phyloP scores from a whole-genome alignment of 2,888 invertebrate species.

The Meandrusa payeni region DNA sequence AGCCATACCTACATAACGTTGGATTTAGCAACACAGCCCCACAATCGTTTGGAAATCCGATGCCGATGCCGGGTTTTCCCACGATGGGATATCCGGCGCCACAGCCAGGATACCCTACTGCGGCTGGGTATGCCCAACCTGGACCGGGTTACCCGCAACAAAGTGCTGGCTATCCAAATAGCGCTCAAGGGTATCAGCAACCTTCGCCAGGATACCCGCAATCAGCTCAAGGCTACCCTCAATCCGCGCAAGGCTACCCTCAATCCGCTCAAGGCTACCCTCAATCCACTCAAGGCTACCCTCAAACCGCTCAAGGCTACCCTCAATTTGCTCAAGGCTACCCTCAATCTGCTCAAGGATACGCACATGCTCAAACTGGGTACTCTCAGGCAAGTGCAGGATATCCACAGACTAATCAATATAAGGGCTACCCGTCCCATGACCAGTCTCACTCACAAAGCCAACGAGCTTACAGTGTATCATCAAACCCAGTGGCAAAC shows the following conservation, averaged over 20 bases:
- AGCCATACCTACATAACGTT: conserved; percentile 69
- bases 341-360: conserved; percentile 41
- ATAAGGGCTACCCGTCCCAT: conserved; percentile 50
- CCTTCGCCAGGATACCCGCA: conserved; percentile 47
- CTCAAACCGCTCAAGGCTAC: conserved; percentile 41
- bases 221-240: conserved; percentile 38
- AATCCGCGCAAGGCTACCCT: conserved; percentile 43
- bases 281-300: conserved; percentile 35
- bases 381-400: conserved; percentile 38
- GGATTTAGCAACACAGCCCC: conserved; percentile 73
- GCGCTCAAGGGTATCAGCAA: too few relatives aligned
- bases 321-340: conserved; percentile 41
- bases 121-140: conserved; percentile 58
- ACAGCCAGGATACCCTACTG: conserved; percentile 52
- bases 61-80: conserved; percentile 70
- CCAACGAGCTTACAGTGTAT: conserved; percentile 48
- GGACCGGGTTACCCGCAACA: conserved; percentile 41
- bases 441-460: conserved; percentile 43
- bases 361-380: conserved; percentile 32
- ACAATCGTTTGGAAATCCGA: conserved; percentile 73
- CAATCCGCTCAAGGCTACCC: conserved; percentile 39
- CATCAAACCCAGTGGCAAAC: conserved; percentile 43
- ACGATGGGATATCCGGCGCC: conserved; percentile 64
- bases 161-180: conserved; percentile 9
- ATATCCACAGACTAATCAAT: conserved; percentile 46